Evolutionary conservation across 2,888 invertebrate genomes (phyloP), one percentile per base, ranked within the genome.

Genomic region (Villa cingulata): DNA sequence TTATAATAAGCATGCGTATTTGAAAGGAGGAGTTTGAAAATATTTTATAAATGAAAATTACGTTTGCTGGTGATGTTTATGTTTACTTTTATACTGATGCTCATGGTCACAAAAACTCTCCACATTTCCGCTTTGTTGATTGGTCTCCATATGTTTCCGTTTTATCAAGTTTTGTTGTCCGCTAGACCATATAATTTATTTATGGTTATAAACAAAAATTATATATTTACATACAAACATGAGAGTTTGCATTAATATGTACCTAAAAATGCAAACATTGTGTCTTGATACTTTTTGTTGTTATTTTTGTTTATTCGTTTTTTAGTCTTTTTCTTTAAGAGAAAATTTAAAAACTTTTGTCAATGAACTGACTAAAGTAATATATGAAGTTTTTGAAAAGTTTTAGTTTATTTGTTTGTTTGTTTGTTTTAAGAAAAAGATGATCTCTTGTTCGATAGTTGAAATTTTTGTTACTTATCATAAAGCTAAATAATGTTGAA

Each of bases 81-180:
- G 34, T 17, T 45, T 29, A 20, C 42, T 5, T 29, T 23, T 39
- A 39, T 17, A 5, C 38, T 23, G 40, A 19, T 47, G 37, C 41
- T 32, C 18, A 29, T 20, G 27, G 5, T 15, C 17, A 15, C 15
- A 3, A 34, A 41, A 51, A 39, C 27, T 51, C 51, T 51, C 48
- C 51, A 48, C 34, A 27, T 40, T 43, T 51, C 51, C 51, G 37
- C 34, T 23, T 3, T 17, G 39, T n/a, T 43, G 43, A 51, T 51
- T 51, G 51, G 51, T 17, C 4, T 42, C 20, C 27, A 18, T 20
- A 14, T 18, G 19, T 17, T 29, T 38, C 15, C 34, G 19, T 16
- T 29, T 34, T 19, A 43, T 46, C n/a, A n/a, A n/a, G n/a, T n/a
- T n/a, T n/a, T 46, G 41, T 47, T 44, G 32, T 37, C 37, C 29